Conservation (phyloP, 2,113 vertebrate species). For the Rhynchomys soricoides region DNA sequence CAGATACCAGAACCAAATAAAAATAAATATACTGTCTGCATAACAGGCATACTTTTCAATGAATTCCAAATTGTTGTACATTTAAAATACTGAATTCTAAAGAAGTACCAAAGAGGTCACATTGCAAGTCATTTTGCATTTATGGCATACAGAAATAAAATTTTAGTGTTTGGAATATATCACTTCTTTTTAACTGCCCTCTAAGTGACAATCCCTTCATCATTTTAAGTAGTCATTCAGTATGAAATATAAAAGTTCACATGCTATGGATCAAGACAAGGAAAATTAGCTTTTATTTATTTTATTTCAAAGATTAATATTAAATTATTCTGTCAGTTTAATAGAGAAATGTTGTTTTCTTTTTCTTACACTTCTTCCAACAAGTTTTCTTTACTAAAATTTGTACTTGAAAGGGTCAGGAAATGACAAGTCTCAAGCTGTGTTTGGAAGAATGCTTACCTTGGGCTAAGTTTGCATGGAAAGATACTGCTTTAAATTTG, state of each 20-base stretch:
- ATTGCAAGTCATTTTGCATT: slow-evolving; percentile 73
- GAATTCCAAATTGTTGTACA: slow-evolving; percentile 14
- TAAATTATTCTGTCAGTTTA: slow-evolving; percentile 41
- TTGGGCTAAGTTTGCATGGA: background rate
- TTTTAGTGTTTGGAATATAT: slow-evolving; percentile 72
- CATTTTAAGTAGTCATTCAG: slow-evolving; percentile 75
- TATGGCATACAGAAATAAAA: slow-evolving; percentile 73
- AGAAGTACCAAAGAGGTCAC: slow-evolving; percentile 69
- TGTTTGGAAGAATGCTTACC: background rate
- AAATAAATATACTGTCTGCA: slow-evolving; percentile 28
- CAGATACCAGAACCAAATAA: slow-evolving; percentile 28
- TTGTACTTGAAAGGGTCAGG: background rate
- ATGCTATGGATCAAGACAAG: slow-evolving; percentile 57
- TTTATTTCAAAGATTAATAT: slow-evolving; percentile 49
- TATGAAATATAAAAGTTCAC: slow-evolving; percentile 69
- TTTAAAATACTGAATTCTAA: slow-evolving; percentile 61
- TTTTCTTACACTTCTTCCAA: slow-evolving; percentile 32
- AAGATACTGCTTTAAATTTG: background rate
- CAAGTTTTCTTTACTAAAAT: background rate
- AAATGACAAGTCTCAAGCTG: background rate
- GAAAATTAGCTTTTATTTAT: slow-evolving; percentile 69
- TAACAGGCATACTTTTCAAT: background rate
- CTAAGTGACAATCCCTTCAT: slow-evolving; percentile 67
- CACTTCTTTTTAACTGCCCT: slow-evolving; percentile 63
- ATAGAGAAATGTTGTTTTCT: slow-evolving; percentile 20